Conservation (phyloP, 2,888 invertebrate genomes). For the Hirtodrosophila alboralis region DNA sequence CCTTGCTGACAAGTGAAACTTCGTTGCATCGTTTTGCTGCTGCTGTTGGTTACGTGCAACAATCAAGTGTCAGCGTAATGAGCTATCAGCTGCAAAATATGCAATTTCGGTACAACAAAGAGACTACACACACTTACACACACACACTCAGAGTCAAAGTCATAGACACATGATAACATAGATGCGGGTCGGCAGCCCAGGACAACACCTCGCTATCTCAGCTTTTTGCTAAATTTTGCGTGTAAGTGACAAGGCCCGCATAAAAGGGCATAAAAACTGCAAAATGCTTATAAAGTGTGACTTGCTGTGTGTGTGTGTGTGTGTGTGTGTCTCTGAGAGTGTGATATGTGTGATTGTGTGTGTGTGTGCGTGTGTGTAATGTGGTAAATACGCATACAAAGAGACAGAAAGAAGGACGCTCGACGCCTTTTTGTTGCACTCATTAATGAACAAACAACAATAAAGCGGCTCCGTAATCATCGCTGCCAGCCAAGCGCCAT, state of each 20-base stretch:
- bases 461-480: slow-evolving; percentile 64
- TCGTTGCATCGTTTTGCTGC: slow-evolving; percentile 21
- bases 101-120: slow-evolving; percentile 74
- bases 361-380: slow-evolving; percentile 23
- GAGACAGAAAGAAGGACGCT: slow-evolving; percentile 22
- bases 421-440: slow-evolving; percentile 69
- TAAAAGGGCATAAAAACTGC: slow-evolving; percentile 60
- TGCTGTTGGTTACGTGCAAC: slow-evolving; percentile 64
- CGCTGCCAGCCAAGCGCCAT: slow-evolving; percentile 65
- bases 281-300: slow-evolving; percentile 49
- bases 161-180: slow-evolving; percentile 1
- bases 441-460: slow-evolving; percentile 76
- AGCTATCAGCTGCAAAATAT: slow-evolving; percentile 81
- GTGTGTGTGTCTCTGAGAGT: slow-evolving; percentile 10
- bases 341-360: slow-evolving; percentile 18
- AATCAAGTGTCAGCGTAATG: slow-evolving; percentile 80
- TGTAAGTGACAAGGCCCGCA: slow-evolving; percentile 75
- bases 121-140: slow-evolving; percentile 16
- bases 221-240: slow-evolving; percentile 76
- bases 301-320: slow-evolving; percentile 22
- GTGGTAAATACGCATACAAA: slow-evolving; percentile 26
- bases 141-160: slow-evolving; percentile 8
- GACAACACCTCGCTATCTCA: slow-evolving; percentile 70
- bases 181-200: slow-evolving; percentile 47
- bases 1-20: slow-evolving; percentile 32